Conservation (phyloP, 1,140 invertebrate species). For the Helicoverpa armigera region DNA sequence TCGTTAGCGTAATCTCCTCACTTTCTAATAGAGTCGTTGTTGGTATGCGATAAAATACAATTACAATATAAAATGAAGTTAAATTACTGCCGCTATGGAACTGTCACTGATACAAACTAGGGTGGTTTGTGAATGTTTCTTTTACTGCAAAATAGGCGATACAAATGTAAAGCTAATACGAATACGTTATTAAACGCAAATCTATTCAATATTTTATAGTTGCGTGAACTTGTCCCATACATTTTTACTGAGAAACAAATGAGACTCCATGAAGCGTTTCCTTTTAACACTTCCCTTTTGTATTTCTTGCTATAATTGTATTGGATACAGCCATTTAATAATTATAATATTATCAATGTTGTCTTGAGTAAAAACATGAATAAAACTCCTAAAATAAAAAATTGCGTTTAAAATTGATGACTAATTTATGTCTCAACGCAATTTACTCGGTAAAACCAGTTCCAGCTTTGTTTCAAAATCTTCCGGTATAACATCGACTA, state of each 20-base stretch:
- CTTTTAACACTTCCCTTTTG: neutral
- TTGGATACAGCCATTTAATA: no score
- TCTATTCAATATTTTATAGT: constrained; percentile 18
- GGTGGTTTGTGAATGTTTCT: constrained; percentile 25
- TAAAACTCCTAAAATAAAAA: no score
- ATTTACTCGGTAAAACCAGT: constrained; percentile 9
- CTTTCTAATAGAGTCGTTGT: constrained; percentile 63
- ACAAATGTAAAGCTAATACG: constrained; percentile 9
- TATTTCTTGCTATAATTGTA: neutral
- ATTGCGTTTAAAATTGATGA: no score
- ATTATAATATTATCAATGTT: no score
- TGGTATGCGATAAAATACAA: constrained; percentile 53
- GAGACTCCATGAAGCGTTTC: neutral
- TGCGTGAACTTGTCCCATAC: neutral
- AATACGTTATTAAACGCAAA: constrained; percentile 2
- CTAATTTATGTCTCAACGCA: no score
- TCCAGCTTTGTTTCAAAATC: constrained; percentile 11
- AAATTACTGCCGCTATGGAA: constrained; percentile 43
- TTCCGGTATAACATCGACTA: neutral
- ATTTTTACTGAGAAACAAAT: neutral
- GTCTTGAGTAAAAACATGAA: no score
- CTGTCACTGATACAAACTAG: constrained; percentile 35
- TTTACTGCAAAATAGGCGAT: constrained; percentile 26
- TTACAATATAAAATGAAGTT: constrained; percentile 49
- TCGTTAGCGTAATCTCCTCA: constrained; percentile 62